Percentiles rank a stretch among this genome's conserved stretches.
Conservation (phyloP, 2,797 vertebrate species). For the Echiichthys vipera region DNA sequence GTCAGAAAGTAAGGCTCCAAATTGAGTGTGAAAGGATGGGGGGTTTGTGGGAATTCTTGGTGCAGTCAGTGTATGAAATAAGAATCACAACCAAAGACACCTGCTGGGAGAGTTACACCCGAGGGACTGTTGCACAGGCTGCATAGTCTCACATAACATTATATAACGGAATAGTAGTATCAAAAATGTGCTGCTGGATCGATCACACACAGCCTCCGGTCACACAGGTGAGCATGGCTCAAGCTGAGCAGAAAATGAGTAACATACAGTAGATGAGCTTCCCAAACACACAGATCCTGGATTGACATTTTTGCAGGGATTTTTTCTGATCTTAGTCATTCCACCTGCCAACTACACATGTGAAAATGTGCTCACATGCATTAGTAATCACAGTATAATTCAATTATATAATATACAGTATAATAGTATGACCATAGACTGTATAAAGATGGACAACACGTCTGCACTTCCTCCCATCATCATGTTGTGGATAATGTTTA, state of each 20-base stretch:
- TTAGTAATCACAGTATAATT: background rate
- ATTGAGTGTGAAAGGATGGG: constrained; percentile 12
- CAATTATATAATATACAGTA: background rate
- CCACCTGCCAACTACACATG: background rate
- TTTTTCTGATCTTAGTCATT: constrained; percentile 3
- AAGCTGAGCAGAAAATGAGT: constrained; percentile 30
- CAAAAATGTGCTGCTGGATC: constrained; percentile 36
- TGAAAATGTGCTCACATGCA: too few species aligned
- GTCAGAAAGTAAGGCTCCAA: constrained; percentile 29
- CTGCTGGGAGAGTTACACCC: constrained; percentile 45
- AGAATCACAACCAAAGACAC: constrained; percentile 31
- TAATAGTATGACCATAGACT: too few species aligned
- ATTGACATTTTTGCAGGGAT: constrained; percentile 3
- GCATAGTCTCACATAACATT: constrained; percentile 40
- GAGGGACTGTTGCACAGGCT: constrained; percentile 20
- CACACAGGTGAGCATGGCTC: constrained; percentile 21
- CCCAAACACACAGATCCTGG: constrained; percentile 16
- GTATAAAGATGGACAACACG: too few species aligned
- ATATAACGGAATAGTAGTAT: constrained; percentile 33
- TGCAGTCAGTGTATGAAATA: background rate
- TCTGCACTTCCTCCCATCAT: too few species aligned
- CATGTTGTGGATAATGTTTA: too few species aligned
- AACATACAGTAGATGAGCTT: constrained; percentile 12
- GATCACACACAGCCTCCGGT: constrained; percentile 47
- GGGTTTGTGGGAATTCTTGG: constrained; percentile 41